These are phyloP conservation scores for Solea solea DNA, from an alignment of 2,113 vertebrate species.

Conservation along the genomic window DNA sequence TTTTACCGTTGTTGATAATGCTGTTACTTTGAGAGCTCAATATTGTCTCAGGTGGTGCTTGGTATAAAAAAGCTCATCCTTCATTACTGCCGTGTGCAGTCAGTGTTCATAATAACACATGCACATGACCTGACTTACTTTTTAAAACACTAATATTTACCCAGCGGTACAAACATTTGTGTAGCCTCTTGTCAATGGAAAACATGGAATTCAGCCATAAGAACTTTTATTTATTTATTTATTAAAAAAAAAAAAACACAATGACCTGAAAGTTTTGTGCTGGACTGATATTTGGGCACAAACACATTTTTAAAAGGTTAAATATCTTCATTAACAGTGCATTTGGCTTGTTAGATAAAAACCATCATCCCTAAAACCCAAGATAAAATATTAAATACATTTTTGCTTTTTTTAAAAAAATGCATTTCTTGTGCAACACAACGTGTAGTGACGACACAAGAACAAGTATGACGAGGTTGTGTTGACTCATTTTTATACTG, in stretches of 20 bases:
- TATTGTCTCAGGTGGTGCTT: no score
- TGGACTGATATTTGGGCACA: neutral
- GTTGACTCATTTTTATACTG: neutral
- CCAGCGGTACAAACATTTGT: neutral
- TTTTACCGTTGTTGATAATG: no score
- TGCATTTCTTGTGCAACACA: neutral
- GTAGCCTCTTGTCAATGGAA: neutral
- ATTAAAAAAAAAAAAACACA: slow-evolving; percentile 16
- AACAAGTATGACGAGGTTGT: slow-evolving; percentile 5
- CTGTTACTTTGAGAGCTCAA: no score
- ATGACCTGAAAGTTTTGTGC: slow-evolving; percentile 7
- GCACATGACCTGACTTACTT: no score
- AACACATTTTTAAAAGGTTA: neutral
- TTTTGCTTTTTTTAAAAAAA: neutral
- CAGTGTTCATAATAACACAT: no score
- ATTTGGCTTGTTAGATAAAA: neutral
- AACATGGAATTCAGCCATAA: neutral
- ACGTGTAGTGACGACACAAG: slow-evolving; percentile 1
- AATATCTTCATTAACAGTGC: neutral
- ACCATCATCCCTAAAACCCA: slow-evolving; percentile 4
- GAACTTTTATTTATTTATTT: slow-evolving; percentile 22
- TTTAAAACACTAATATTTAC: no score
- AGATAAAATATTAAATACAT: slow-evolving; percentile 22
- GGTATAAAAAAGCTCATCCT: no score
- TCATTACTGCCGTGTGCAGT: no score